These are phyloP conservation scores for Physocephala rufipes DNA, from an alignment of 2,888 invertebrate species.

Conservation along the genomic window DNA sequence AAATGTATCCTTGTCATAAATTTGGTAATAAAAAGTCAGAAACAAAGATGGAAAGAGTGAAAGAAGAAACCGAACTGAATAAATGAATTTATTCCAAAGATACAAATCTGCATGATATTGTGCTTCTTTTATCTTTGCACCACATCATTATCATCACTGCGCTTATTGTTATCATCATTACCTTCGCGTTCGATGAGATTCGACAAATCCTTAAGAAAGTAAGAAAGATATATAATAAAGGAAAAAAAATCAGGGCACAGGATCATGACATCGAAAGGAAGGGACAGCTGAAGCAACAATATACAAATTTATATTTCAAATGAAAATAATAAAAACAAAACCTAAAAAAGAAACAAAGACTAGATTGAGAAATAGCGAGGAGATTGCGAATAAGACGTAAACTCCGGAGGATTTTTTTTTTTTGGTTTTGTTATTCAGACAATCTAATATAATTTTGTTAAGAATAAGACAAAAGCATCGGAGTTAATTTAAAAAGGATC, in stretches of 20 bases:
- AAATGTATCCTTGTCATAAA: neutral
- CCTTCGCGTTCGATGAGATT: slow-evolving; percentile 24
- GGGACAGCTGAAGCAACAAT: no score
- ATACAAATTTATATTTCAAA: no score
- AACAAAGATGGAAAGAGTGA: neutral
- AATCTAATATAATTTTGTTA: no score
- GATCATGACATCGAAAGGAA: no score
- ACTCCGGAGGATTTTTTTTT: no score
- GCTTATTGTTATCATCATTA: neutral
- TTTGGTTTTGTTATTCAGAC: no score
- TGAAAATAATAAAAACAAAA: slow-evolving; percentile 3
- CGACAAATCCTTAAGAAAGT: slow-evolving; percentile 53
- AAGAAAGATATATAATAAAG: slow-evolving; percentile 62
- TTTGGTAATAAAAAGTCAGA: neutral
- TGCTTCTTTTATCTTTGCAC: slow-evolving; percentile 45
- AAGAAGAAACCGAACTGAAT: slow-evolving; percentile 29
- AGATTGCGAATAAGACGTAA: neutral
- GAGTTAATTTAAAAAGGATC: no score
- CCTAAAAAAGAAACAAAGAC: neutral
- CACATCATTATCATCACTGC: neutral
- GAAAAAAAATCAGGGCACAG: slow-evolving; percentile 45
- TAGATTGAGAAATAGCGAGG: neutral
- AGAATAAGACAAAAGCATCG: no score
- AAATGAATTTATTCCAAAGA: slow-evolving; percentile 46
- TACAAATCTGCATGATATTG: slow-evolving; percentile 62